Evolutionary conservation across 1,140 invertebrate species (phyloP).

Genomic region (Habropoda laboriosa): DNA sequence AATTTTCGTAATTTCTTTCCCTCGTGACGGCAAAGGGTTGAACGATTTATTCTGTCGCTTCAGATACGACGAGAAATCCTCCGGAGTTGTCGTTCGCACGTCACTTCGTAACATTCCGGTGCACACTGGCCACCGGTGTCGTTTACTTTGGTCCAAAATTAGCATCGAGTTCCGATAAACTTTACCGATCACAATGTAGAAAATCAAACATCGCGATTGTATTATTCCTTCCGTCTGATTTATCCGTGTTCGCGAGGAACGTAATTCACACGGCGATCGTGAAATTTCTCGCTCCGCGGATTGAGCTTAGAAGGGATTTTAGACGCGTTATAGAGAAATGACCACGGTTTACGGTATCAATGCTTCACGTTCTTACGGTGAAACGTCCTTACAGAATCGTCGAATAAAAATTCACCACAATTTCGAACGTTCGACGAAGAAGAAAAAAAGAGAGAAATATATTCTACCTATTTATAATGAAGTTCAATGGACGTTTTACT

Average conservation of each 20-base stretch:
- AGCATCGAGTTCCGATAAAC: not conserved
- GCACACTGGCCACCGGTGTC: too few species aligned
- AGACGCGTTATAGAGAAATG: not conserved
- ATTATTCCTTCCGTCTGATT: not conserved
- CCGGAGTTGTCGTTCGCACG: not conserved
- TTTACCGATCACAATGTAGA: not conserved
- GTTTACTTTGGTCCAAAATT: not conserved
- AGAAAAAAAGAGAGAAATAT: too few species aligned
- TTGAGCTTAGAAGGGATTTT: not conserved
- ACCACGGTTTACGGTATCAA: not conserved
- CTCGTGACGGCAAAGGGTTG: too few species aligned
- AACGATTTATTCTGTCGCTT: too few species aligned
- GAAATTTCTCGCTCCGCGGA: not conserved
- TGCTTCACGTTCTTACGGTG: too few species aligned
- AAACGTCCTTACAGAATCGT: not conserved
- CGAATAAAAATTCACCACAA: too few species aligned
- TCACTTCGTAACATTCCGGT: not conserved
- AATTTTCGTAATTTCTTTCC: too few species aligned
- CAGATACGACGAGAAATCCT: too few species aligned
- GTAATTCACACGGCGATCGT: not conserved
- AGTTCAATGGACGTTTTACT: not conserved
- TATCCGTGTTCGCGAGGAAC: too few species aligned
- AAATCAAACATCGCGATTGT: not conserved
- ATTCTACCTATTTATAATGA: slow-evolving; percentile 17
- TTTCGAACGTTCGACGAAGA: too few species aligned